These are phyloP conservation scores for Eubasilissa regina DNA, from an alignment of 1,140 invertebrate genomes.

Conservation along the genomic window DNA sequence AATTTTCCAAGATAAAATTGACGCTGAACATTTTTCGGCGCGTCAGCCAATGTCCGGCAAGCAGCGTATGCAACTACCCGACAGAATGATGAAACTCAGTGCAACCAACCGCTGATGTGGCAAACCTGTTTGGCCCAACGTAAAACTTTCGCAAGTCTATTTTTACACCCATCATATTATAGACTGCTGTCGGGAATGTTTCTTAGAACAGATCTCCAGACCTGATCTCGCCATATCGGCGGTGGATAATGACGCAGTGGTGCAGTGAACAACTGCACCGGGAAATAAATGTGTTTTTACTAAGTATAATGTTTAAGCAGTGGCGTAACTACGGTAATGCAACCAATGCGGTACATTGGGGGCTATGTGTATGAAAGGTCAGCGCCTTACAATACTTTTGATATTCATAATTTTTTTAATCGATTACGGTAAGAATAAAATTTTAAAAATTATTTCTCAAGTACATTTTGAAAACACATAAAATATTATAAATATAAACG, in stretches of 20 bases:
- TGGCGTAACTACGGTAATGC: not conserved
- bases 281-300: not conserved
- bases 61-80: not conserved
- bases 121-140: not conserved
- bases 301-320: not conserved
- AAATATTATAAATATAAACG: too few species aligned
- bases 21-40: not conserved
- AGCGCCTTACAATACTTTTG: too few species aligned
- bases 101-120: not conserved
- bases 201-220: not conserved
- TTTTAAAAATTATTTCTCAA: too few species aligned
- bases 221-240: slow-evolving; percentile 1
- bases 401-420: too few species aligned
- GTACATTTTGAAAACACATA: too few species aligned
- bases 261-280: not conserved
- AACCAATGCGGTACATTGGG: not conserved
- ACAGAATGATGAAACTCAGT: not conserved
- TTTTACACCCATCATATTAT: slow-evolving; percentile 21
- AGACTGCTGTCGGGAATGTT: not conserved
- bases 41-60: not conserved
- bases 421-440: too few species aligned
- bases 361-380: not conserved
- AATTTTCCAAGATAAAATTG: not conserved
- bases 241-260: not conserved
- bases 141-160: slow-evolving; percentile 34